Evolutionary conservation across 1,140 invertebrate species (phyloP), one percentile per base, ranked within the genome.

Genomic region (Pararge aegeria): DNA sequence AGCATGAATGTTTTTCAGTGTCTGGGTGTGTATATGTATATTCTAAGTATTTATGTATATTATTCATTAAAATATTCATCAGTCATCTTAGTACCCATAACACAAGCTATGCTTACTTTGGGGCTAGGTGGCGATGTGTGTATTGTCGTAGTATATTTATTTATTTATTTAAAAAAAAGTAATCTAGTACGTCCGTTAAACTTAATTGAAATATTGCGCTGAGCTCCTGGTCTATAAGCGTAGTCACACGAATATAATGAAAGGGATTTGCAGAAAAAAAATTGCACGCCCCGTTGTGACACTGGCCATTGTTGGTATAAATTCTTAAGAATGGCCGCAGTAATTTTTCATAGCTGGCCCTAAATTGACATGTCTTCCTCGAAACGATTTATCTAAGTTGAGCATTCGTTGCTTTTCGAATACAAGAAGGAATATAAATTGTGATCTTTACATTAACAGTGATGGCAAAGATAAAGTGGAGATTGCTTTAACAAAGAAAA

Each of bases 211-310:
- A 34, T 12, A 3, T 3, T n/a, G 10, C 30, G n/a, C 30, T 12
- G 7, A 34, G 30, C 30, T 34, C 30, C 12, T 12, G 3, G 30
- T 3, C 30, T 46, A 15, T 46, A 7, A 20, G 20, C 13, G 37
- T 13, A 61, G 58, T 30, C 42, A 48, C 30, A 53, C n/a, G 49
- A 54, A 54, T 54, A 52, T 46, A 60, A 60, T 55, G 62, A 34
- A 34, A 19, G 29, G 5, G 59, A 13, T 24, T 46, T 10, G 10
- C 6, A n/a, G 27, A 20, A 58, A 55, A 66, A 67, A 67, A 55
- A 46, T 51, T 16, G 56, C 52, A 63, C 60, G 60, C 60, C 64
- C 64, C 64, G 55, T 55, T 46, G 52, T n/a, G 48, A 40, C 24
- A 48, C 38, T 13, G 42, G 53, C 53, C 50, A 54, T 55, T 55